phyloP scores from a whole-genome alignment of 1,140 invertebrate genomes.

The Drosophila arizonae region DNA sequence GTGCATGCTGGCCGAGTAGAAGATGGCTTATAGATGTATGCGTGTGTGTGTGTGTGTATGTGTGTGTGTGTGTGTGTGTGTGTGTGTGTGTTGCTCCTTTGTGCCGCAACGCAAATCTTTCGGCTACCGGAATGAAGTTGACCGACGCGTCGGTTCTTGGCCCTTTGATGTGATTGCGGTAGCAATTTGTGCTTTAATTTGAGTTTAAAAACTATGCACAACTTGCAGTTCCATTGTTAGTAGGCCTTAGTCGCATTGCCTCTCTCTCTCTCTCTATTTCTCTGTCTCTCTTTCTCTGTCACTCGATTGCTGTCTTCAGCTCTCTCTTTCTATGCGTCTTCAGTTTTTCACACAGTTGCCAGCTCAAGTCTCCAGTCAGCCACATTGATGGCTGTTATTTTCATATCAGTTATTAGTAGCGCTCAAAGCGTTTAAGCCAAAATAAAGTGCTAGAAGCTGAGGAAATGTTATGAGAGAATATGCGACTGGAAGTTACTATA shows the following conservation, averaged over 20 bases:
- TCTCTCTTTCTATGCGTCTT: background rate
- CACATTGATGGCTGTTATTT: slow-evolving; percentile 52
- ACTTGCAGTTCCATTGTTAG: slow-evolving; percentile 59
- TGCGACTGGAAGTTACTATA: background rate
- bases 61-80: slow-evolving; percentile 15
- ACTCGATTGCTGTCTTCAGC: background rate
- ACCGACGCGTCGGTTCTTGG: slow-evolving; percentile 43
- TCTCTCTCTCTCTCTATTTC: background rate
- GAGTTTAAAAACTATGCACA: slow-evolving; percentile 79
- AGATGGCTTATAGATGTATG: slow-evolving; percentile 2
- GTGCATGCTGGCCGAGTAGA: slow-evolving; percentile 60
- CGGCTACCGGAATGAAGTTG: slow-evolving; percentile 54
- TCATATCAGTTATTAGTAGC: slow-evolving; percentile 51
- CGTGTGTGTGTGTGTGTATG: slow-evolving; percentile 18
- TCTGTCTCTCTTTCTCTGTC: background rate
- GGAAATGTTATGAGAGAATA: background rate
- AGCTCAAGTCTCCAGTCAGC: background rate
- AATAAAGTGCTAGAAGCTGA: slow-evolving; percentile 6
- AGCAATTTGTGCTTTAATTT: slow-evolving; percentile 82
- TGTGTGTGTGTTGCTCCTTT: slow-evolving; percentile 36
- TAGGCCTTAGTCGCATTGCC: background rate
- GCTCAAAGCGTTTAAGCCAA: slow-evolving; percentile 43
- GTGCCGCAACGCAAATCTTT: slow-evolving; percentile 79
- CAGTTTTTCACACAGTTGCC: slow-evolving; percentile 12
- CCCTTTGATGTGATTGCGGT: slow-evolving; percentile 75